These are phyloP conservation scores for Dioctria rufipes DNA, from an alignment of 2,888 invertebrate species.

Conservation along the genomic window DNA sequence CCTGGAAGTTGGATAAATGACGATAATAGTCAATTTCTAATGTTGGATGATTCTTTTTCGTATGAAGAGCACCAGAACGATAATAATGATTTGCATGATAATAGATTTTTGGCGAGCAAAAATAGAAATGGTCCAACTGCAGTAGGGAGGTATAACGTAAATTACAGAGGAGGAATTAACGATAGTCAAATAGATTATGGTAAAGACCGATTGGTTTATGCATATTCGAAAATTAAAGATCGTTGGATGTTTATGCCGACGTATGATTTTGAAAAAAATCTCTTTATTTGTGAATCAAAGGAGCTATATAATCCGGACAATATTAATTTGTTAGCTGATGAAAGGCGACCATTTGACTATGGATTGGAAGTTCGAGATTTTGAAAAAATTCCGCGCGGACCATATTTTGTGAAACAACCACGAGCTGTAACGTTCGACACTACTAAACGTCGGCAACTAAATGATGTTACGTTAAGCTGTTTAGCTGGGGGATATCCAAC, in stretches of 20 bases:
- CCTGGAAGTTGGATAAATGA: conserved; percentile 88
- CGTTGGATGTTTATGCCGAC: conserved; percentile 90
- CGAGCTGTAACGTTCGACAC: conserved; percentile 87
- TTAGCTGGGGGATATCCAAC: conserved; percentile 90
- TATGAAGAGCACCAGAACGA: conserved; percentile 74
- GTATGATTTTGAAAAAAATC: conserved; percentile 81
- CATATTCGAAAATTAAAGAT: conserved; percentile 79
- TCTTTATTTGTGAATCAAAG: conserved; percentile 87
- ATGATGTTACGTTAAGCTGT: conserved; percentile 85
- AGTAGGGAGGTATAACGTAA: neutral
- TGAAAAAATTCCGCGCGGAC: conserved; percentile 87
- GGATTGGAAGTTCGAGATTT: conserved; percentile 88
- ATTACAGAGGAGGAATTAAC: conserved; percentile 56
- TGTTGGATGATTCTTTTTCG: conserved; percentile 87
- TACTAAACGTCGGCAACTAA: conserved; percentile 77
- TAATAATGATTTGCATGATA: conserved; percentile 69
- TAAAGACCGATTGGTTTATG: conserved; percentile 85
- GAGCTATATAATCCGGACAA: conserved; percentile 74
- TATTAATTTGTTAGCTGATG: conserved; percentile 81
- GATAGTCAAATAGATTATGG: conserved; percentile 70
- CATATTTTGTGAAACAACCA: conserved; percentile 90
- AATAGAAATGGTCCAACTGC: neutral
- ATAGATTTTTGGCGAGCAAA: conserved; percentile 65
- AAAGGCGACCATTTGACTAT: conserved; percentile 87
- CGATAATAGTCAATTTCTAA: conserved; percentile 84